Base-by-base conservation (phyloP, 2,113 vertebrate species). In the Antechinus flavipes region DNA sequence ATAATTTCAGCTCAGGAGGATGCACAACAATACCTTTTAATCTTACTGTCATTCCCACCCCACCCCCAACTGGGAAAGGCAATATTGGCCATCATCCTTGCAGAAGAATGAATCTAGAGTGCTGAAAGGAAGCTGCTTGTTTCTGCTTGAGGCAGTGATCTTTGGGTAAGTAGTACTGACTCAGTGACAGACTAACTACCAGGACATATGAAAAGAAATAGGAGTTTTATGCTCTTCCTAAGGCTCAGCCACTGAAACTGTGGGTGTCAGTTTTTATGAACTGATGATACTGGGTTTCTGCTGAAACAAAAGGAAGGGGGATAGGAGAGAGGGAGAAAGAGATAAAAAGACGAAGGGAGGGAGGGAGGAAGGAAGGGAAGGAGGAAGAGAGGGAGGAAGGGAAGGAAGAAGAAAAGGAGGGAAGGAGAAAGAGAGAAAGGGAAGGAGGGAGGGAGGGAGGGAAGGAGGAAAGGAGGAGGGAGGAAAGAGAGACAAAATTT, bases 91-190 rank as follows among this genome's bases (percentile, higher is more conserved):
- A 92, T 50, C 11, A 52, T 24, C 6, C 27, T 0, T 2, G 47
- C 68, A 92, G 0, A 0, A 42, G 1, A 49, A 35, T 0, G 12
- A 9, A 47, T 47, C 54, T 6, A 42, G 24, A 54, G 54, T 22
- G 2, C 49, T 2, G 6, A 89, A 68, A 56, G 5, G 35, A 94
- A 91, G 27, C 0, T 9, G 53, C 30, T 26, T 26, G 2, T 54
- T 54, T 2, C 19, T 58, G 10, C n/a, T 8, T 1, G 2, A 76
- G 53, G n/a, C 6, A 0, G 6, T 0, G 0, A 53, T 16, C 46
- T 93, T 55, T 35, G 55, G 19, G 24, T 30, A 1, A 26, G 25
- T 0, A 7, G 24, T 7, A 8, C 0, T 1, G 7, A 68, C 46
- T 46, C 47, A 30, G 8, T 23, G 35, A 58, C 0, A 49, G 52